Evolutionary conservation across 1,140 invertebrate genomes (phyloP).

Genomic region (Plectrocnemia conspersa): DNA sequence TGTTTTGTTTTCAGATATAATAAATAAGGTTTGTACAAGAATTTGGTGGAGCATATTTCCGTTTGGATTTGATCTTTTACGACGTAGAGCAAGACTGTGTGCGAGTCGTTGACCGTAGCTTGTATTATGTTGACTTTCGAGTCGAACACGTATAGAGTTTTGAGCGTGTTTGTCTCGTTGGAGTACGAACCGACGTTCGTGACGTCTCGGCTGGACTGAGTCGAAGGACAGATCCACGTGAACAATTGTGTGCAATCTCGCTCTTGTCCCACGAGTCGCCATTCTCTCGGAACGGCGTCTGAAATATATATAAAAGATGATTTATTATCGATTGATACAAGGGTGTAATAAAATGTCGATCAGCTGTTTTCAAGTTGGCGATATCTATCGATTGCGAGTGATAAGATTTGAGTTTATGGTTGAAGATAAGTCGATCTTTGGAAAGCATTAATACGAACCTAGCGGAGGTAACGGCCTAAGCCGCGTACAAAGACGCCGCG

Average conservation of each 20-base stretch:
- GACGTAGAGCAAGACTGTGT: conserved; percentile 63
- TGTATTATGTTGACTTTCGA: conserved; percentile 65
- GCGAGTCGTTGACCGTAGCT: conserved; percentile 68
- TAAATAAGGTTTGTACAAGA: conserved; percentile 53
- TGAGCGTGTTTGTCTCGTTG: conserved; percentile 53
- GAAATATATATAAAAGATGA: conserved; percentile 27
- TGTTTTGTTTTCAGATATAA: conserved; percentile 55
- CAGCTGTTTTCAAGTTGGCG: too few species aligned
- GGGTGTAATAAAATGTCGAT: too few species aligned
- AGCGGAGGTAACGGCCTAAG: too few species aligned
- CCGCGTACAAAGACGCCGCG: too few species aligned
- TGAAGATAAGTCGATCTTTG: too few species aligned
- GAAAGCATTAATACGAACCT: too few species aligned
- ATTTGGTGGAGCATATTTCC: conserved; percentile 27
- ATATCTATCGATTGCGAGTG: too few species aligned
- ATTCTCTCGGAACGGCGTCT: conserved; percentile 61
- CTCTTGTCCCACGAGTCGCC: conserved; percentile 72
- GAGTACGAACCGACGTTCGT: conserved; percentile 51
- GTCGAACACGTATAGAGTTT: conserved; percentile 60
- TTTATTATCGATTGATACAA: too few species aligned
- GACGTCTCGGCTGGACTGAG: conserved; percentile 41
- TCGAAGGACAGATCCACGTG: conserved; percentile 60
- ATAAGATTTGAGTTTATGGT: too few species aligned
- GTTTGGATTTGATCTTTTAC: too few species aligned
- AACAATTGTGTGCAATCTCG: conserved; percentile 65